These are phyloP conservation scores for Brachyistius frenatus DNA, from an alignment of 2,113 vertebrate species.

Conservation along the genomic window DNA sequence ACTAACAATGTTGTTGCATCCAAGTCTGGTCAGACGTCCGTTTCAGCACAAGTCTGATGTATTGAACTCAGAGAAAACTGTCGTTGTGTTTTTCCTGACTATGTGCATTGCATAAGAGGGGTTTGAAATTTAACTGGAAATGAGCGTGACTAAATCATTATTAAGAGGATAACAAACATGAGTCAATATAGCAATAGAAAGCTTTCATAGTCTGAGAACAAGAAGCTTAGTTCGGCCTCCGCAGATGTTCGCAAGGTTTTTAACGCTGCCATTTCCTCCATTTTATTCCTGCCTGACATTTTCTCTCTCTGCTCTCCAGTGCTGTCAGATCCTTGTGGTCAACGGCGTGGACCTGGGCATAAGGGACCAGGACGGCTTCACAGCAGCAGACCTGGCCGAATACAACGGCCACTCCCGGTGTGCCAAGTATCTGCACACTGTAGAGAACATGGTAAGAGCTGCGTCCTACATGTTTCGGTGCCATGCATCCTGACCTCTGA, in stretches of 20 bases:
- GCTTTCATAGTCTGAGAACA: constrained; percentile 14
- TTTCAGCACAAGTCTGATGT: too few species aligned
- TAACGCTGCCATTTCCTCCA: constrained; percentile 2
- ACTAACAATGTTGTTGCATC: constrained; percentile 9
- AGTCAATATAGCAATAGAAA: constrained; percentile 23
- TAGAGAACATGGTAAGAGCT: constrained; percentile 93
- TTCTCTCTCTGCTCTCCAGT: constrained; percentile 78
- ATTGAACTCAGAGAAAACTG: not conserved
- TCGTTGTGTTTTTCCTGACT: not conserved
- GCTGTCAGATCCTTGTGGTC: constrained; percentile 97
- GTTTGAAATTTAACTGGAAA: not conserved
- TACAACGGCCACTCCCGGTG: constrained; percentile 95
- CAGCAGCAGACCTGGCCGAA: constrained; percentile 92
- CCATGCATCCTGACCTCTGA: not conserved
- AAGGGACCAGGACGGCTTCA: constrained; percentile 93
- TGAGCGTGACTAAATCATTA: not conserved
- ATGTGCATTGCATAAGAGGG: not conserved
- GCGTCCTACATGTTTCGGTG: not conserved
- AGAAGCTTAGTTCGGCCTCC: not conserved
- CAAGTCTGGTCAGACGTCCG: not conserved
- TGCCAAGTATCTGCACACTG: constrained; percentile 94
- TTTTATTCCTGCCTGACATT: not conserved
- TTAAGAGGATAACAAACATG: constrained; percentile 7
- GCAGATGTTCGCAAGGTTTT: not conserved
- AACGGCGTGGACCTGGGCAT: constrained; percentile 92